These are phyloP conservation scores for Unio delphinus DNA, from an alignment of 2,888 invertebrate genomes.

Conservation along the genomic window DNA sequence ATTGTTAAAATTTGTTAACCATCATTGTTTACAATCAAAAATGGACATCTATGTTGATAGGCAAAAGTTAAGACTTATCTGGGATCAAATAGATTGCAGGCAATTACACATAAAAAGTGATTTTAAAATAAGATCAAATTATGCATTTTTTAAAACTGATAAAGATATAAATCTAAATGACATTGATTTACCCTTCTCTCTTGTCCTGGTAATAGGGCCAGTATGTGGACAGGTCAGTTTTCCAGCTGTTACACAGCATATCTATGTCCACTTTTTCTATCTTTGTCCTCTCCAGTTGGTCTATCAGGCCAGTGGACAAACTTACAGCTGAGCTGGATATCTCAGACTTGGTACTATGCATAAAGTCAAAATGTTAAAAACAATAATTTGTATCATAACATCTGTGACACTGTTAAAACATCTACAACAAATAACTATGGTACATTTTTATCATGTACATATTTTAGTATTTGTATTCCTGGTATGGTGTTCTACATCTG, in stretches of 20 bases:
- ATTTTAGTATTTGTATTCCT: too few relatives aligned
- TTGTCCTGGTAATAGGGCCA: slow-evolving; percentile 58
- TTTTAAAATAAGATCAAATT: too few relatives aligned
- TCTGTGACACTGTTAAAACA: too few relatives aligned
- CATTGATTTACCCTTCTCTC: slow-evolving; percentile 14
- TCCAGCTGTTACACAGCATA: slow-evolving; percentile 39
- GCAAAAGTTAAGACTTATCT: too few relatives aligned
- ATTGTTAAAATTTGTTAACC: too few relatives aligned
- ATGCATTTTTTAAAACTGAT: neutral
- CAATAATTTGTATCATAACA: neutral
- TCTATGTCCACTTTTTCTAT: slow-evolving; percentile 43
- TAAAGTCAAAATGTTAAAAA: slow-evolving; percentile 1
- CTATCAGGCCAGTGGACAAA: slow-evolving; percentile 66
- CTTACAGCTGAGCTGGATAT: slow-evolving; percentile 63
- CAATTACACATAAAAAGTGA: too few relatives aligned
- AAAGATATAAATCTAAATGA: neutral
- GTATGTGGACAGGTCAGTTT: slow-evolving; percentile 20
- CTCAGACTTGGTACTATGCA: slow-evolving; percentile 41
- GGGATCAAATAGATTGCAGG: too few relatives aligned
- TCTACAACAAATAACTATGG: too few relatives aligned
- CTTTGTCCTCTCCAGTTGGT: slow-evolving; percentile 51
- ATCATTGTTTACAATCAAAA: too few relatives aligned
- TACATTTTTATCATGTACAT: too few relatives aligned
- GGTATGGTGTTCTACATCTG: too few relatives aligned
- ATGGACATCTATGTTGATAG: too few relatives aligned